phyloP scores from a whole-genome alignment of 92 coral and sea anemone species.

The Umimayanthus kanabou region DNA sequence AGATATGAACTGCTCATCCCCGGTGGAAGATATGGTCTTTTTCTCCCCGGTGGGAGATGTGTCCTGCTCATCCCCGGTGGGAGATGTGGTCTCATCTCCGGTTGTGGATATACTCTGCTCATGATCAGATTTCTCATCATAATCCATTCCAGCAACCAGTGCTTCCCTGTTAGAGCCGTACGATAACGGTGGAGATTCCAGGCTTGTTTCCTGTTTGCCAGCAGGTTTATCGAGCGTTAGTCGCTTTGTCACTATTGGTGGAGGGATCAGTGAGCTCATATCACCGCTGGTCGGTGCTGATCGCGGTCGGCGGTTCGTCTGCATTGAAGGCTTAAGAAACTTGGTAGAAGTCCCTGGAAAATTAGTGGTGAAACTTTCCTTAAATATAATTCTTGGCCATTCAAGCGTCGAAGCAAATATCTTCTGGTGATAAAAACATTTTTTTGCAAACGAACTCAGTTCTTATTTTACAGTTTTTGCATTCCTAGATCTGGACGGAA shows the following conservation, averaged over 20 bases:
- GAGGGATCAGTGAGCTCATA: slow-evolving; percentile 1
- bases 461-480: no score
- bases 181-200: not conserved
- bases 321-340: not conserved
- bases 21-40: no score
- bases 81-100: no score
- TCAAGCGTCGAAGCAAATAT: no score
- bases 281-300: slow-evolving; percentile 20
- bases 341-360: not conserved
- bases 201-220: not conserved
- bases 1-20: no score
- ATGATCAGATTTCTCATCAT: not conserved
- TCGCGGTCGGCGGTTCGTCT: slow-evolving; percentile 15
- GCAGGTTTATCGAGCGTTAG: not conserved
- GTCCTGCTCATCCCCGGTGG: not conserved
- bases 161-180: not conserved
- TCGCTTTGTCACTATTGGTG: not conserved
- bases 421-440: no score
- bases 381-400: no score
- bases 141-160: not conserved
- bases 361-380: not conserved
- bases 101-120: not conserved
- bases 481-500: no score
- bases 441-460: no score
- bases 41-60: no score